Evolutionary conservation across 2,113 vertebrate species (phyloP).

Genomic region (Furnarius figulus): DNA sequence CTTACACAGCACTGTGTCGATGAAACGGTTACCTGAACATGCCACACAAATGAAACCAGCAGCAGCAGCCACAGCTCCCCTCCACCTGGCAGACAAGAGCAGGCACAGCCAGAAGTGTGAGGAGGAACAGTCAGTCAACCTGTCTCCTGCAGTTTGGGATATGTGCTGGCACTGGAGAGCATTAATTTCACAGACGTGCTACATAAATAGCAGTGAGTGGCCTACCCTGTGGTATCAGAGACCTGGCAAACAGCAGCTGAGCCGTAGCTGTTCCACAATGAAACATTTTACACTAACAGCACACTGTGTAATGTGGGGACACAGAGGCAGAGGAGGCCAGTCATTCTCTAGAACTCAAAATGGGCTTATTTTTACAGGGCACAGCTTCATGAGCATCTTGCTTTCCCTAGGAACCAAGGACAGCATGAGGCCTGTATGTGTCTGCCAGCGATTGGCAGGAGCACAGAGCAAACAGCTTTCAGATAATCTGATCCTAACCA

Average conservation of each 20-base stretch:
- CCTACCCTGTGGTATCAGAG: background rate
- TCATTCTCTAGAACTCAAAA: background rate
- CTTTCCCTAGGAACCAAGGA: background rate
- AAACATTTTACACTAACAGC: background rate
- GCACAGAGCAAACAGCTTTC: background rate
- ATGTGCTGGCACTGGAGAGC: background rate
- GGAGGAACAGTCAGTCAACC: background rate
- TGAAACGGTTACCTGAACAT: background rate
- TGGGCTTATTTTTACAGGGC: background rate
- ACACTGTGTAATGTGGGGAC: background rate
- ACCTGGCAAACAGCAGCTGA: slow-evolving; percentile 11
- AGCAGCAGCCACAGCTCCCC: background rate
- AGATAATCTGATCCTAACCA: background rate
- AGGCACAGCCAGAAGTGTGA: background rate
- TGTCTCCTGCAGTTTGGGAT: background rate
- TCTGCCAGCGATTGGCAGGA: background rate
- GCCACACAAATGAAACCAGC: background rate
- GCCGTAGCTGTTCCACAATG: background rate
- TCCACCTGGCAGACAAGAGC: background rate
- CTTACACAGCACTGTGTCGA: rapidly evolving
- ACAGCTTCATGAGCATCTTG: background rate
- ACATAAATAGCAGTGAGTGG: slow-evolving; percentile 19
- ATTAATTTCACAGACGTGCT: background rate
- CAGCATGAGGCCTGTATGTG: background rate
- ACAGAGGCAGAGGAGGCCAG: background rate